phyloP scores from a whole-genome alignment of 2,888 invertebrate species.

The Hypolimnas misippus region DNA sequence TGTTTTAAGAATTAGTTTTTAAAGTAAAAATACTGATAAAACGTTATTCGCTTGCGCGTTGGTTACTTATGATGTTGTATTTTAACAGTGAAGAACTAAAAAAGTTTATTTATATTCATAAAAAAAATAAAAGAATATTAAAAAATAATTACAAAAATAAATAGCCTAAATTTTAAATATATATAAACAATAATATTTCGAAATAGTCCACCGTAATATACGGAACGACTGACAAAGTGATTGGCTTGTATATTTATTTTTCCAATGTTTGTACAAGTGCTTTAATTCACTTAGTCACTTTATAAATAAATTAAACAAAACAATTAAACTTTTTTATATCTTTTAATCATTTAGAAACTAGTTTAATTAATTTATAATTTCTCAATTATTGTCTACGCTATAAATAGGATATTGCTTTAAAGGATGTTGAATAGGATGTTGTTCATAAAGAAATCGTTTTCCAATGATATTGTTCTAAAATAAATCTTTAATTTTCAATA shows the following conservation, averaged over 20 bases:
- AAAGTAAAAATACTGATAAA: background rate
- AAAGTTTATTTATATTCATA: too few species aligned
- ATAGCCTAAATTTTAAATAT: too few species aligned
- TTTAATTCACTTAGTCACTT: too few species aligned
- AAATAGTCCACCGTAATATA: too few species aligned
- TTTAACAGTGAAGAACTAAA: too few species aligned
- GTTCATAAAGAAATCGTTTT: conserved; percentile 23
- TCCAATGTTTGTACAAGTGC: too few species aligned
- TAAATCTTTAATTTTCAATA: background rate
- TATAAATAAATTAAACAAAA: background rate
- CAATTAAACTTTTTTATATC: background rate
- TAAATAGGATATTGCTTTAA: conserved; percentile 25
- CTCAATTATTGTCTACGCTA: conserved; percentile 22
- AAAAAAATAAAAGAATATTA: too few species aligned
- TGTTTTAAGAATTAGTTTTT: background rate
- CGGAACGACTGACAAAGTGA: too few species aligned
- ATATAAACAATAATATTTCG: too few species aligned
- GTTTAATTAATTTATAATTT: conserved; percentile 1
- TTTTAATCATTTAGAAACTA: background rate
- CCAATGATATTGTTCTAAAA: conserved; percentile 18
- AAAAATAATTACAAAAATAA: too few species aligned
- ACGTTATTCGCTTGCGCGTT: background rate
- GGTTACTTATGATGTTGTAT: too few species aligned
- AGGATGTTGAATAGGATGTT: conserved; percentile 27
- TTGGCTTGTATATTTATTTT: too few species aligned